These are phyloP conservation scores for Standfussiana lucernea DNA, from an alignment of 2,888 invertebrate genomes.

Conservation along the genomic window DNA sequence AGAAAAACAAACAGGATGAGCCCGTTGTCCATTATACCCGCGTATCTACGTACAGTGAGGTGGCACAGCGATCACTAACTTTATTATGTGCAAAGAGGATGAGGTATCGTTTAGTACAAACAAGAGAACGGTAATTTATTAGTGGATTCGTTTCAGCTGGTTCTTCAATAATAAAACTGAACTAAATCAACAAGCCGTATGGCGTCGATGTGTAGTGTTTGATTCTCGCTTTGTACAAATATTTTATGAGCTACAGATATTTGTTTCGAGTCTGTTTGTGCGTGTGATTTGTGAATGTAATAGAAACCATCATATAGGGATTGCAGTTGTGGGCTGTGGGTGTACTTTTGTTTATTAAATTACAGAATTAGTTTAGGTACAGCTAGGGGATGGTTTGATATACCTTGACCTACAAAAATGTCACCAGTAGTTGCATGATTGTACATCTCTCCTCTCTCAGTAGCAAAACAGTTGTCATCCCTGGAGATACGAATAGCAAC, in stretches of 20 bases:
- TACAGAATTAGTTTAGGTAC: neutral
- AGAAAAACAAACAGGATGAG: conserved; percentile 72
- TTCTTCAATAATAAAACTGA: conserved; percentile 41
- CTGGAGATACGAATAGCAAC: neutral
- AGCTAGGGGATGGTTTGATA: neutral
- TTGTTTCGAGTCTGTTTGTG: conserved; percentile 49
- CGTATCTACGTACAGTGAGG: conserved; percentile 19
- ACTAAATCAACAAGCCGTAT: conserved; percentile 15
- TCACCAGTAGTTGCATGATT: neutral
- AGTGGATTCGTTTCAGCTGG: conserved; percentile 19
- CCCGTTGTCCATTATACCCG: conserved; percentile 55
- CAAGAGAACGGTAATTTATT: conserved; percentile 50
- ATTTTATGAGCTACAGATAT: conserved; percentile 59
- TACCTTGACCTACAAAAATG: neutral
- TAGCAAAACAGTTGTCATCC: conserved; percentile 11
- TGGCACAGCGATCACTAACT: conserved; percentile 39
- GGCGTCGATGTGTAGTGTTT: conserved; percentile 35
- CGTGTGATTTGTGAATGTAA: conserved; percentile 51
- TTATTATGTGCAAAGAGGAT: conserved; percentile 40
- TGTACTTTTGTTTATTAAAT: conserved; percentile 6
- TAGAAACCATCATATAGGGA: conserved; percentile 33
- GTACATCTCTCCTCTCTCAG: neutral
- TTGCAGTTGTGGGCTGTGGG: neutral
- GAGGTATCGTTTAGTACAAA: conserved; percentile 41
- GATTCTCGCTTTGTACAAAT: conserved; percentile 39